A percentile compares a stretch with the other conserved stretches of the same genome.
These are phyloP conservation scores for Calliopsis andreniformis DNA, from an alignment of 1,140 invertebrate genomes.

Conservation along the genomic window DNA sequence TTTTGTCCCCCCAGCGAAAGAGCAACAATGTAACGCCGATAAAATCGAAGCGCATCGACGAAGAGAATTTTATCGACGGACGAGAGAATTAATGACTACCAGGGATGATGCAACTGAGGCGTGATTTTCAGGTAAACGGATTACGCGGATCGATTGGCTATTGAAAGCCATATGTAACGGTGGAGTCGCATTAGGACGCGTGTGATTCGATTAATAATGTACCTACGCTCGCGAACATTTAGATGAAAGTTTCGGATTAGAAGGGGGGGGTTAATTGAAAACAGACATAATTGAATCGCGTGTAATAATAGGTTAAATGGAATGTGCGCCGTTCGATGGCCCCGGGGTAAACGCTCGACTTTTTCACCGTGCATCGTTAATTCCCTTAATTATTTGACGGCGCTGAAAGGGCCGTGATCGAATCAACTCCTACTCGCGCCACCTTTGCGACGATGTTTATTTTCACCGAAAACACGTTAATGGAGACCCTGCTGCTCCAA, in stretches of 20 bases:
- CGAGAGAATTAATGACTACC: slow-evolving; percentile 3
- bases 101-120: slow-evolving; percentile 4
- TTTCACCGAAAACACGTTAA: slow-evolving; percentile 15
- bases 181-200: slow-evolving; percentile 25
- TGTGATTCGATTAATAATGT: slow-evolving; percentile 40
- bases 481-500: slow-evolving; percentile 13
- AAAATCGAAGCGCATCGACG: background rate
- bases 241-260: slow-evolving; percentile 28
- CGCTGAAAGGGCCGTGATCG: slow-evolving; percentile 20
- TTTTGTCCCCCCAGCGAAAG: background rate
- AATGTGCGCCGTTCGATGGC: background rate
- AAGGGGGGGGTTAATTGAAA: slow-evolving; percentile 19
- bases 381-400: slow-evolving; percentile 4
- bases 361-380: background rate
- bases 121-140: slow-evolving; percentile 36
- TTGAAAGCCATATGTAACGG: slow-evolving; percentile 31
- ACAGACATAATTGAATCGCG: slow-evolving; percentile 33
- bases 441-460: slow-evolving; percentile 26
- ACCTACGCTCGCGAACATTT: slow-evolving; percentile 17
- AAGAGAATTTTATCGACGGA: background rate
- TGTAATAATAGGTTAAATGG: slow-evolving; percentile 44
- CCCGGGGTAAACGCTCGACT: slow-evolving; percentile 8
- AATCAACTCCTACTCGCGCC: slow-evolving; percentile 11
- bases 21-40: background rate
- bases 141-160: slow-evolving; percentile 33